Base-by-base conservation (phyloP, 2,888 invertebrate species). In the Tinea pellionella region DNA sequence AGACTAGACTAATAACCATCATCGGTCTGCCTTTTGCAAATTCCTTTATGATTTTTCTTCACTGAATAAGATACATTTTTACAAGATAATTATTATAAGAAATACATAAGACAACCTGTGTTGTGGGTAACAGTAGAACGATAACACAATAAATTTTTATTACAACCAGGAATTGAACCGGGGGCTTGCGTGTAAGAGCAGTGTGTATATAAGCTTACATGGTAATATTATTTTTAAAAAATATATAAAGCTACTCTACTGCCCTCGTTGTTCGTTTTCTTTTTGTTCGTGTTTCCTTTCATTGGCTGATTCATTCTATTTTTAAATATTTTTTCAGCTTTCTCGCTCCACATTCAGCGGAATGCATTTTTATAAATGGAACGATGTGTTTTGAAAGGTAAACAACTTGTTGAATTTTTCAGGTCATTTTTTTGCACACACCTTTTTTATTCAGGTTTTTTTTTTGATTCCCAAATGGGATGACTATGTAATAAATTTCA, bases 261-360 rank as follows among this genome's bases (percentile, higher is more conserved):
- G 61, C 30, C 47, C 61, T 61, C 61, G 58, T 58, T 66, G 57
- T 12, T 9, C 32, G 32, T 57, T 57, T 57, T 24, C 30, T 70
- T 68, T 71, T 69, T 68, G 70, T 73, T 75, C 64, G 62, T 63
- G 67, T 63, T 61, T 61, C 62, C 63, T 61, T 64, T 63, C 63
- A 65, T 63, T 64, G 63, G 63, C 59, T 59, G 63, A 61, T 59
- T 63, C 61, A 53, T 63, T 63, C 64, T 64, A 65, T 65, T 65
- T 65, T 64, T 62, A 62, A 65, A 64, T 61, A 60, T 63, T 65
- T 63, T 63, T 63, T 56, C 61, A 64, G 63, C 62, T 61, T 63
- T 62, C 64, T 42, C 60, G 63, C 43, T 61, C 62, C 63, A 63
- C 61, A 63, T 65, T 62, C 63, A 51, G 60, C 55, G 57, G 57